Percentiles rank a stretch among this genome's conserved stretches.
These are phyloP conservation scores for Cantharis rustica DNA, from an alignment of 2,888 invertebrate species.

Conservation along the genomic window DNA sequence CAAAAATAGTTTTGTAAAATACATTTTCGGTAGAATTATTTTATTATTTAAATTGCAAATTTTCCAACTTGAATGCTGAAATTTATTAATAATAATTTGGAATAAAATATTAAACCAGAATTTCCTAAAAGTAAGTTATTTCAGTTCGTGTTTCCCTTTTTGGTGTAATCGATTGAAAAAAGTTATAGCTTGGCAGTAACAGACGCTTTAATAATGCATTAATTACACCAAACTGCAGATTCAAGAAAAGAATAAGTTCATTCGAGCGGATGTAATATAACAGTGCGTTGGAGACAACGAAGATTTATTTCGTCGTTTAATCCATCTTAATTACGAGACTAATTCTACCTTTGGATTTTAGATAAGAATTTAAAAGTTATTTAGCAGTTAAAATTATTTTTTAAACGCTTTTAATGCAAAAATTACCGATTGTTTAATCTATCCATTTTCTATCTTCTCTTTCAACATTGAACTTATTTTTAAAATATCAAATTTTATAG, in stretches of 20 bases:
- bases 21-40: neutral
- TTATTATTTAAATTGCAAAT: neutral
- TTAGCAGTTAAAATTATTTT: neutral
- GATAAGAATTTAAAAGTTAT: conserved; percentile 6
- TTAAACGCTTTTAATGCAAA: neutral
- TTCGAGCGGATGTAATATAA: conserved; percentile 44
- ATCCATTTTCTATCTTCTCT: neutral
- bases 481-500: neutral
- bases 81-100: neutral
- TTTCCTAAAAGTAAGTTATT: neutral
- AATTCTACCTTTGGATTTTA: conserved; percentile 41
- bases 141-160: conserved; percentile 1
- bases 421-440: neutral
- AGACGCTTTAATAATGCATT: conserved; percentile 42
- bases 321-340: conserved; percentile 47
- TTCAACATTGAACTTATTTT: neutral
- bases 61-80: neutral
- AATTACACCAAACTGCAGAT: conserved; percentile 48
- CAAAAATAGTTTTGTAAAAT: neutral
- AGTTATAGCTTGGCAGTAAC: conserved; percentile 42
- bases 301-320: conserved; percentile 46
- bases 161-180: conserved; percentile 9
- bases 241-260: conserved; percentile 42
- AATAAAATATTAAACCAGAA: neutral
- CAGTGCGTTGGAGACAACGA: conserved; percentile 39